Conservation (phyloP, 2,113 vertebrate species). For the Cinclus mexicanus region DNA sequence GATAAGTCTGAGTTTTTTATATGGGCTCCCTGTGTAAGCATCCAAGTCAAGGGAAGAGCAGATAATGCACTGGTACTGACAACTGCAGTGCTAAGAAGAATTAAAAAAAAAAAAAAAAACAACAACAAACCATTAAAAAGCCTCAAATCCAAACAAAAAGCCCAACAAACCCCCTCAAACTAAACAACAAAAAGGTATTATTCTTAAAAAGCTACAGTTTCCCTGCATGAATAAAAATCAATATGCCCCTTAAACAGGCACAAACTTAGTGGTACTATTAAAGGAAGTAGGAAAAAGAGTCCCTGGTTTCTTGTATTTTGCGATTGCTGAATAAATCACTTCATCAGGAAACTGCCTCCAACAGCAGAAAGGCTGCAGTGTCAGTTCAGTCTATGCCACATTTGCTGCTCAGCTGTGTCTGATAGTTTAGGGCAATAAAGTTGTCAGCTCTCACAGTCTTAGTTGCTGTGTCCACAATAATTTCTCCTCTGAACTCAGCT, state of each 20-base stretch:
- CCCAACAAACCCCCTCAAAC: not conserved
- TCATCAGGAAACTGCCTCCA: not conserved
- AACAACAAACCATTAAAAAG: not conserved
- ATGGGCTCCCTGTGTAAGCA: not conserved
- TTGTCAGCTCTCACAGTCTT: not conserved
- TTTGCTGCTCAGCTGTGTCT: not conserved
- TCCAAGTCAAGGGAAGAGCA: not conserved
- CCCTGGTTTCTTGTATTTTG: not conserved
- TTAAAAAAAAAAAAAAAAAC: not conserved
- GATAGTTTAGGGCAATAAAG: not conserved
- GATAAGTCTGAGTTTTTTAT: not conserved
- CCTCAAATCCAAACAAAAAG: not conserved
- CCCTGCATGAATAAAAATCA: not conserved
- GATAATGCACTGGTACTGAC: not conserved
- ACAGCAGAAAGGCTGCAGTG: not conserved
- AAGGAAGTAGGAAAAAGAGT: not conserved
- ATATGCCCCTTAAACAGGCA: not conserved
- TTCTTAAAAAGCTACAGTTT: not conserved
- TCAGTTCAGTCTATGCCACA: not conserved
- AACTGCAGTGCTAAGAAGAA: not conserved
- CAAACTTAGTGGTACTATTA: not conserved
- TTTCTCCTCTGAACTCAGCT: not conserved
- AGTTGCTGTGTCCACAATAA: not conserved
- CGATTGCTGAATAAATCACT: not conserved
- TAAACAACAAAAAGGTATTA: not conserved